phyloP scores from a whole-genome alignment of 2,113 vertebrate species.

The Perccottus glenii region DNA sequence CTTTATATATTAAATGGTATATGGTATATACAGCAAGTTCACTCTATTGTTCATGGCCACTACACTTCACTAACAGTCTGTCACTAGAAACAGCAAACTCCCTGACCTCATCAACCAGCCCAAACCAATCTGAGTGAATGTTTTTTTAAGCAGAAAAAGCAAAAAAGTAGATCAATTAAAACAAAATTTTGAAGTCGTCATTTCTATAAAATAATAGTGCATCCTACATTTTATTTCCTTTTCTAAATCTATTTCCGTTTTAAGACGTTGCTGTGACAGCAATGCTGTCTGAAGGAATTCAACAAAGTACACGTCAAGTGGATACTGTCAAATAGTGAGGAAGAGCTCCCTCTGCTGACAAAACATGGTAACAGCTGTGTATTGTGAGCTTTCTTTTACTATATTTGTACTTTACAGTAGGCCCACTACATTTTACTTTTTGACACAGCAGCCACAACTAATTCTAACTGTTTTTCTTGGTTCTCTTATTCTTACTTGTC shows the following conservation, averaged over 20 bases:
- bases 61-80: slow-evolving; percentile 26
- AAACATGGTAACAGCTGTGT: slow-evolving; percentile 4
- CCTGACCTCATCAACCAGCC: slow-evolving; percentile 54
- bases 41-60: slow-evolving; percentile 52
- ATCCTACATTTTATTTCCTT: neutral
- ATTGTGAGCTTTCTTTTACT: neutral
- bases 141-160: neutral
- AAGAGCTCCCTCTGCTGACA: slow-evolving; percentile 50
- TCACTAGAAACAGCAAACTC: slow-evolving; percentile 58
- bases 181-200: neutral
- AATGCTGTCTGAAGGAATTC: slow-evolving; percentile 10
- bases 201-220: neutral
- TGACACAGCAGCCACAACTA: no score
- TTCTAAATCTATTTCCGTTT: neutral
- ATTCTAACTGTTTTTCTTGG: no score
- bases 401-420: no score
- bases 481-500: no score
- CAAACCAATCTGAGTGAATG: slow-evolving; percentile 53
- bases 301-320: neutral
- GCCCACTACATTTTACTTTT: no score
- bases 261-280: slow-evolving; percentile 25
- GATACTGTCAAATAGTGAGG: slow-evolving; percentile 5
- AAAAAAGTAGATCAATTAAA: neutral
- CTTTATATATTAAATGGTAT: neutral
- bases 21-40: slow-evolving; percentile 19